Evolutionary conservation across 2,888 invertebrate genomes (phyloP).

Genomic region (Melikaiella ostensackeni): DNA sequence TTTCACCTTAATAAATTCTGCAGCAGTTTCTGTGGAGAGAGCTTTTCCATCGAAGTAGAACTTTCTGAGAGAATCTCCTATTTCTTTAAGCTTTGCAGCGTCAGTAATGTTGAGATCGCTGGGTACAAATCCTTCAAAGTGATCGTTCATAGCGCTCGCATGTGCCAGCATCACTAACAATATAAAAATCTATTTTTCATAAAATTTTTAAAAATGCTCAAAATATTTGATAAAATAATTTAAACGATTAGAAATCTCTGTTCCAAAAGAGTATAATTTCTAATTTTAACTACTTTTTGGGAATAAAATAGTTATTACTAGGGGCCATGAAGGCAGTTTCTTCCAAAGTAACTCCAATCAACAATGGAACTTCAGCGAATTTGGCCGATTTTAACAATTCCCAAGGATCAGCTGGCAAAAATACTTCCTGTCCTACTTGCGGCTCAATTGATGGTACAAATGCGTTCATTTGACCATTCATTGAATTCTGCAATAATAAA

Average conservation of each 20-base stretch:
- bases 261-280: background rate
- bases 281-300: background rate
- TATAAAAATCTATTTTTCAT: slow-evolving; percentile 37
- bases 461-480: slow-evolving; percentile 60
- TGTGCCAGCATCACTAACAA: slow-evolving; percentile 58
- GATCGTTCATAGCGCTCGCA: slow-evolving; percentile 62
- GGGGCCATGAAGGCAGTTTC: slow-evolving; percentile 61
- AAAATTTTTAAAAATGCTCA: slow-evolving; percentile 9
- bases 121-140: slow-evolving; percentile 69
- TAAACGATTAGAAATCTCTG: no score
- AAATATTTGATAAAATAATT: background rate
- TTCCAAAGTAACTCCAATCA: slow-evolving; percentile 63
- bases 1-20: slow-evolving; percentile 55
- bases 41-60: slow-evolving; percentile 69
- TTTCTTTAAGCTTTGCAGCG: slow-evolving; percentile 50
- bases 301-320: slow-evolving; percentile 54
- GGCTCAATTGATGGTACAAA: slow-evolving; percentile 68
- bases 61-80: slow-evolving; percentile 61
- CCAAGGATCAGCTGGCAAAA: slow-evolving; percentile 70
- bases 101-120: slow-evolving; percentile 69
- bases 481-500: slow-evolving; percentile 57
- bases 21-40: slow-evolving; percentile 59
- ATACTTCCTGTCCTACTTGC: slow-evolving; percentile 68
- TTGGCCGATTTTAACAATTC: slow-evolving; percentile 66
- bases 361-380: slow-evolving; percentile 67